A percentile compares a stretch with the other conserved stretches of the same genome.
phyloP scores from a whole-genome alignment of 2,797 vertebrate species.

The Phyllotis vaccarum region DNA sequence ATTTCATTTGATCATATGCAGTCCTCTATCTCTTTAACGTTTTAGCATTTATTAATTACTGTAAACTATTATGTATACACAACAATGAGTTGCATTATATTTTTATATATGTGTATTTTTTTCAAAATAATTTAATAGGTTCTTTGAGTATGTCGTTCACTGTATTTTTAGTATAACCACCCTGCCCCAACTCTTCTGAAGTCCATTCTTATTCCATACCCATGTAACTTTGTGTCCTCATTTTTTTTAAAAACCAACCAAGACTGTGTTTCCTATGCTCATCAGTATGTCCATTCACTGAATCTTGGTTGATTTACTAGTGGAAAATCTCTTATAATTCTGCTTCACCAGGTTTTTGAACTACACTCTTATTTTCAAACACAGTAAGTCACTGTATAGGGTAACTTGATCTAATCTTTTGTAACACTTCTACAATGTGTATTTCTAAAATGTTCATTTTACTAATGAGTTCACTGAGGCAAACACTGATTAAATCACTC shows the following conservation, averaged over 20 bases:
- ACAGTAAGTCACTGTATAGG: background rate
- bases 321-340: too few species aligned
- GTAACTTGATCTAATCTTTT: background rate
- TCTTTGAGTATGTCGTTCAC: background rate
- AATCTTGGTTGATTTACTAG: background rate
- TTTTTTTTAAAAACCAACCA: background rate
- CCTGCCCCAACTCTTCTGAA: background rate
- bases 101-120: background rate
- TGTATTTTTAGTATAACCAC: background rate
- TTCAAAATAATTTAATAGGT: background rate
- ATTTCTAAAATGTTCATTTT: background rate
- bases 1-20: background rate
- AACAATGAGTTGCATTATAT: background rate
- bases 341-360: background rate
- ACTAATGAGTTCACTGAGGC: background rate
- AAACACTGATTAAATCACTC: background rate
- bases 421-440: accelerated
- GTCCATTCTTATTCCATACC: too few species aligned
- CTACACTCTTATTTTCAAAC: background rate
- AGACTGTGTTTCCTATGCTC: background rate
- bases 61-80: background rate
- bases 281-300: too few species aligned
- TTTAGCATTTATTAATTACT: background rate
- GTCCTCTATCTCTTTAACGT: background rate
- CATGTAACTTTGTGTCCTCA: background rate